Base-by-base conservation (phyloP, 2,888 invertebrate species). In the Agapetus fuscipes region DNA sequence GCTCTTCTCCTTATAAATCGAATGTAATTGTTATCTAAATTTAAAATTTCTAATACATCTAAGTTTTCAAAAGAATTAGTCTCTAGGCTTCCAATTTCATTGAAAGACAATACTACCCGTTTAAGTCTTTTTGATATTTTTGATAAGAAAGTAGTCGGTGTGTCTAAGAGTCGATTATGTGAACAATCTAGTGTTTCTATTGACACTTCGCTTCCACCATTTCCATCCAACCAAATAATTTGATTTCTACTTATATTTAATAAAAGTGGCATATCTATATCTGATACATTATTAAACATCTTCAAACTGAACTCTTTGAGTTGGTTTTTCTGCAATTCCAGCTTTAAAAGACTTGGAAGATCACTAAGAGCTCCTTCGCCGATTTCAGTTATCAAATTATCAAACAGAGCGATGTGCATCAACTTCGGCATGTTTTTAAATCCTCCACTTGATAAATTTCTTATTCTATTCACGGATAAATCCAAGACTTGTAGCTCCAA, bases 291-390 rank as follows among this genome's bases (percentile, higher is more conserved):
- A 45, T 74, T 66, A 53, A 86, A 83, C 36, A 74, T 70, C 52
- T 71, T 74, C 50, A 83, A 62, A 12, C 79, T 76, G 51, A 90
- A 71, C 46, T 74, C 70, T 14, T 76, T 76, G 35, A 90, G 62
- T 51, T 79, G 74, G 57, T 90, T 90, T 52, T 79, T 76, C 62
- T 87, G 87, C 44, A 90, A 65, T 59, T 90, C 88, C 39, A 93
- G 64, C 53, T 81, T 78, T 49, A 80, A 76, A 51, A 94, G 63
- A 56, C 76, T 79, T 14, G 83, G 80, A 52, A 91, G 67, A 55
- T 85, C 80, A 39, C 74, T 69, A 55, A 93, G 85, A 4, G 88
- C 79, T 37, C 76, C 74, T 30, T 74, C 72, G 43, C 80, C 80
- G 52, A 94, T 76, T 48, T 75, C 74, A 46, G 71, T 71, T 53